These are phyloP conservation scores for Linepithema humile DNA, from an alignment of 1,140 invertebrate genomes.

Conservation along the genomic window DNA sequence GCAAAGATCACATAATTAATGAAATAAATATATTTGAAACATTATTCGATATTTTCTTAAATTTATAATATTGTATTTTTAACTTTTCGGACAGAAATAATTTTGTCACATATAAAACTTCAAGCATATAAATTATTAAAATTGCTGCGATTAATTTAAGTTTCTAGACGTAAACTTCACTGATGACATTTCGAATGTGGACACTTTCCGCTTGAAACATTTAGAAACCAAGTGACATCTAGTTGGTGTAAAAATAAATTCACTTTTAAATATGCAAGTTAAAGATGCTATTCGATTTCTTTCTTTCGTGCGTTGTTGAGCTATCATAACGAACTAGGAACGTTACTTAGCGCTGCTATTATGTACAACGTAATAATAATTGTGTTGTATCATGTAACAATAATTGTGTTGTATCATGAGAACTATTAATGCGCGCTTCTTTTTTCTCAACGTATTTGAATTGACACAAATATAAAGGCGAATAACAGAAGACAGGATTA, in stretches of 20 bases:
- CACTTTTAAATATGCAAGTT: constrained; percentile 4
- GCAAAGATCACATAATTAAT: neutral
- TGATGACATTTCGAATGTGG: neutral
- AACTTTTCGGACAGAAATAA: neutral
- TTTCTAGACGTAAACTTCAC: neutral
- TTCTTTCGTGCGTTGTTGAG: neutral
- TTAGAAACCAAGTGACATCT: neutral
- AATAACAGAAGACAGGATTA: neutral
- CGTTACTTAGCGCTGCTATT: neutral
- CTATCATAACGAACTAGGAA: neutral
- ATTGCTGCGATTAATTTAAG: constrained; percentile 4
- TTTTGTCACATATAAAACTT: neutral
- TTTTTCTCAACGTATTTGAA: neutral
- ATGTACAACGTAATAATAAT: no score
- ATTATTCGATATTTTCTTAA: neutral
- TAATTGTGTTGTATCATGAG: neutral
- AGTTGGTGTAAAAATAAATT: constrained; percentile 1
- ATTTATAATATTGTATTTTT: neutral
- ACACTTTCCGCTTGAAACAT: constrained; percentile 1
- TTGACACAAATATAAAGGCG: neutral
- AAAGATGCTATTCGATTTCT: neutral
- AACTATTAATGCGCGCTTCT: neutral
- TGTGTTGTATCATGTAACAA: no score
- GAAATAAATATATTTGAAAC: neutral
- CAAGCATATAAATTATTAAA: neutral